These are phyloP conservation scores for Agrenia bidenticulata DNA, from an alignment of 2,888 invertebrate species.

Conservation along the genomic window DNA sequence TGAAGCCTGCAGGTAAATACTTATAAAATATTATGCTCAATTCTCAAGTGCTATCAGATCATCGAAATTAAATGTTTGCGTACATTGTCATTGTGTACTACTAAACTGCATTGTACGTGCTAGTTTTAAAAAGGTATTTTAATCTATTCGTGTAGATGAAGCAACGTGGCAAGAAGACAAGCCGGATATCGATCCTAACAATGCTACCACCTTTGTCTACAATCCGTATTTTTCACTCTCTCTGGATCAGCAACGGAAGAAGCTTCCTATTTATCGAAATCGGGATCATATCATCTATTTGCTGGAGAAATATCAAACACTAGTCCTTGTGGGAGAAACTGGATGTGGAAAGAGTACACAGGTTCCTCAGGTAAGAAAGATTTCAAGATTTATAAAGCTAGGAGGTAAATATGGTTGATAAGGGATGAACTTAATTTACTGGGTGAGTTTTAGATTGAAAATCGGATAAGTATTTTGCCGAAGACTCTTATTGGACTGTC, in stretches of 20 bases:
- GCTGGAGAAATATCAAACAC: constrained; percentile 62
- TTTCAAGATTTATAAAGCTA: no score
- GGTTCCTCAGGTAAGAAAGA: constrained; percentile 82
- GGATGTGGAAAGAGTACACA: constrained; percentile 97
- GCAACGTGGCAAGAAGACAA: constrained; percentile 55
- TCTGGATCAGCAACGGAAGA: constrained; percentile 78
- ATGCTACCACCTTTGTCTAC: constrained; percentile 70
- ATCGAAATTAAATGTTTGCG: no score
- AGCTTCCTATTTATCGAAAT: constrained; percentile 82
- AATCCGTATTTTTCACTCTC: constrained; percentile 82
- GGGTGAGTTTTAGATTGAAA: no score
- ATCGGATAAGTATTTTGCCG: no score
- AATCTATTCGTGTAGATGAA: constrained; percentile 25
- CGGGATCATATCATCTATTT: constrained; percentile 85
- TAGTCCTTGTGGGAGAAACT: constrained; percentile 72
- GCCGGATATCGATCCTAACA: constrained; percentile 63
- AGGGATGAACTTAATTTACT: no score
- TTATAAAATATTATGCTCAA: no score
- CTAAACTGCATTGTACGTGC: no score
- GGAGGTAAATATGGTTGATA: no score
- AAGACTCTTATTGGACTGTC: no score
- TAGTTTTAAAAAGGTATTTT: constrained; percentile 1
- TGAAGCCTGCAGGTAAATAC: constrained; percentile 27
- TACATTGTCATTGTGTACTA: no score
- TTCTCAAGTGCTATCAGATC: no score